Evolutionary conservation across 2,797 vertebrate species (phyloP).

Genomic region (Chloroceryle inda): DNA sequence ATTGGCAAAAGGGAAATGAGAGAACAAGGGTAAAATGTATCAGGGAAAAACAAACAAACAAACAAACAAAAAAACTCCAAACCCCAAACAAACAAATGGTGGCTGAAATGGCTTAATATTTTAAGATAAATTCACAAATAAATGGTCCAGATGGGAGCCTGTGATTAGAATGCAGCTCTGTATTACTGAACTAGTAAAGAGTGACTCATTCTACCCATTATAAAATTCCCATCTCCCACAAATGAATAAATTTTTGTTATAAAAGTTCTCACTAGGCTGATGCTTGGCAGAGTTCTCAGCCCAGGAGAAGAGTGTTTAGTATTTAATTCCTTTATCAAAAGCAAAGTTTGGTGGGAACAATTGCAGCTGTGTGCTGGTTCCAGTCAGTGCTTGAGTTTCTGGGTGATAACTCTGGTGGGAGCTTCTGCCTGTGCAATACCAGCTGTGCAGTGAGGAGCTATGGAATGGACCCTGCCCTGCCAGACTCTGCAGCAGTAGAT

Average conservation of each 20-base stretch:
- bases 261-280: constrained; percentile 27
- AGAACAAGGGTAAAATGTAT: neutral
- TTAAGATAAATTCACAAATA: constrained; percentile 46
- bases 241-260: constrained; percentile 8
- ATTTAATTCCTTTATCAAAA: constrained; percentile 25
- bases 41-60: neutral
- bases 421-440: neutral
- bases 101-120: neutral
- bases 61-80: too few relatives aligned
- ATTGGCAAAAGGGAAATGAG: neutral
- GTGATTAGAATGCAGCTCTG: constrained; percentile 21
- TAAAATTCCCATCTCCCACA: constrained; percentile 18
- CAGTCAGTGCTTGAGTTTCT: neutral
- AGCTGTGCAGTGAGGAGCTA: neutral
- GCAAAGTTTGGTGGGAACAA: neutral
- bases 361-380: neutral
- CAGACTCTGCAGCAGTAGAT: neutral
- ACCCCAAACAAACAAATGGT: neutral
- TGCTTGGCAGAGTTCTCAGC: constrained; percentile 27
- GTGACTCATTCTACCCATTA: constrained; percentile 44
- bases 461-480: neutral
- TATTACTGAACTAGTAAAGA: constrained; percentile 50
- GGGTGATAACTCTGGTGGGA: neutral
- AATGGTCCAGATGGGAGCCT: constrained; percentile 35
- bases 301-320: constrained; percentile 1